Evolutionary conservation across 1,140 invertebrate species (phyloP), one percentile per base, ranked within the genome.

Genomic region (Cephus cinctus): DNA sequence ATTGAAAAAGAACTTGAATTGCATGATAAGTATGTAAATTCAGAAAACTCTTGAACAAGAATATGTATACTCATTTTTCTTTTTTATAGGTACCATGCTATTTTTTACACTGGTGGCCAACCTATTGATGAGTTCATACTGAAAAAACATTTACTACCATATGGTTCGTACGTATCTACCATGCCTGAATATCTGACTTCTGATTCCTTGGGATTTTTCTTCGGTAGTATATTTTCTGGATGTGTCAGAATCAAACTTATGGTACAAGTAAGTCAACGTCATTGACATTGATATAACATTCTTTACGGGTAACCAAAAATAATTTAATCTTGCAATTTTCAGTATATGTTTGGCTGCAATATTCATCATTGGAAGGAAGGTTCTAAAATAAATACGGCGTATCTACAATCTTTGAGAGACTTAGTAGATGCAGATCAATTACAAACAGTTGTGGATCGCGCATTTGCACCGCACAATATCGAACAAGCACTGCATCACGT

Each of bases 401-500:
- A 79, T 30, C 61, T 86, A 15, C 76, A 80, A 50, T 65, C 72
- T 35, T 59, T 85, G 8, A 62, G 74, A 4, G 63, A 78, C 32
- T 63, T 83, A 22, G 78, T 81, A 0, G 81, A 83, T 54, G 67
- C 74, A 4, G 76, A 82, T 35, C 66, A 78, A 41, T 53, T 86
- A 23, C 80, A 81, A 54, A 78, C 79, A 6, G 80, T 86, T 6
- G 79, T 85, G 3, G 82, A 84, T 49, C 80, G 77, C 54, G 82
- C 87, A 4, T 88, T 83, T 61, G 67, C 81, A 2, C 83, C 86
- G 6, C 79, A 85, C 59, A 82, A 87, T 57, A 85, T 86, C 47
- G 85, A 88, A 59, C 68, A 80, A 32, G 88, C 87, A 2, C 64
- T 89, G 14, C 76, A 82, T 39, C 85, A 88, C 64, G 79, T 86